These are phyloP conservation scores for Bovichtus diacanthus DNA, from an alignment of 2,797 vertebrate genomes.

Conservation along the genomic window DNA sequence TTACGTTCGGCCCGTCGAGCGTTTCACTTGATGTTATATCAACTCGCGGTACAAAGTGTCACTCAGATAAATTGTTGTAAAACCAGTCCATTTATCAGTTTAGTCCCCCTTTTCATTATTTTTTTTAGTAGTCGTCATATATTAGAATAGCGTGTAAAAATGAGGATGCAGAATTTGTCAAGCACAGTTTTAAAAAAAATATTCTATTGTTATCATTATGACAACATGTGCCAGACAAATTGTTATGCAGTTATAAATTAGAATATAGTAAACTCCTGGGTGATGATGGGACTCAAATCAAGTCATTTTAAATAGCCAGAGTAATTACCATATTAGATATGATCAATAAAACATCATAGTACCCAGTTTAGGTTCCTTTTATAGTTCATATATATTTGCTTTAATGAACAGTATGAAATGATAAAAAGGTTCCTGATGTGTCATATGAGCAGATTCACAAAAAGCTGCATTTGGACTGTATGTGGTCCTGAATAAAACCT, in stretches of 20 bases:
- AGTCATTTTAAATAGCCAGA: not conserved
- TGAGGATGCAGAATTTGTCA: not conserved
- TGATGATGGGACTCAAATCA: not conserved
- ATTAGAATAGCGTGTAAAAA: not conserved
- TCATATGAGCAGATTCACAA: not conserved
- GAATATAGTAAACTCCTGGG: not conserved
- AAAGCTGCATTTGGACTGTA: not conserved
- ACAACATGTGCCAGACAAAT: not conserved
- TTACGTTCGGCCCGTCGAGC: conserved; percentile 44
- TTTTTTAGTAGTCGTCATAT: conserved; percentile 10
- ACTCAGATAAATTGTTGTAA: conserved; percentile 35
- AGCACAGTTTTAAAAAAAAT: too few relatives aligned
- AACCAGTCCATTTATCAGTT: conserved; percentile 42
- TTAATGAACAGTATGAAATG: not conserved
- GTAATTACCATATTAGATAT: not conserved
- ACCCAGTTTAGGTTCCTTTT: not conserved
- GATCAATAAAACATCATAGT: not conserved
- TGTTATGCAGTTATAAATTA: not conserved
- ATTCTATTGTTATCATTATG: not conserved
- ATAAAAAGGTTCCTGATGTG: not conserved
- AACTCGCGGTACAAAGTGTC: conserved; percentile 33
- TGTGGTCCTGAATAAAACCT: not conserved
- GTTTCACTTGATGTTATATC: conserved; percentile 61
- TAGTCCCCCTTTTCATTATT: conserved; percentile 16
- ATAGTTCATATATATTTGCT: not conserved